Evolutionary conservation across 2,888 invertebrate species (phyloP).

Genomic region (Pristionchus exspectatus): DNA sequence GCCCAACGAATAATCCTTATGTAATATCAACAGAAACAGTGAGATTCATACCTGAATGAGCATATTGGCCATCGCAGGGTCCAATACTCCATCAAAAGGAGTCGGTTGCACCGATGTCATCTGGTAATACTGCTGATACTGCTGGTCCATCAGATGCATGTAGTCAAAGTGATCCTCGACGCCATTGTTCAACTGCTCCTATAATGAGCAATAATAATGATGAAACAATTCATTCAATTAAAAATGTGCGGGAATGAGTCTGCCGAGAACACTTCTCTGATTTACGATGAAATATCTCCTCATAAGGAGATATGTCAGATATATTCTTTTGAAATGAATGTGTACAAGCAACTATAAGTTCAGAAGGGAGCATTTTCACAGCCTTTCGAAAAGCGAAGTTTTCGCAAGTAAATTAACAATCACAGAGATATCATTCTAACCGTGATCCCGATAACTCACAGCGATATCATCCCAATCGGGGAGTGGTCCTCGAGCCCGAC

Average conservation of each 20-base stretch:
- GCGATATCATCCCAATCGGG: constrained; percentile 78
- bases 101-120: constrained; percentile 71
- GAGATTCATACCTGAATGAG: constrained; percentile 60
- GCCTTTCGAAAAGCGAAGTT: too few species aligned
- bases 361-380: not conserved
- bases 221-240: not conserved
- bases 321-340: not conserved
- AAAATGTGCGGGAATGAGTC: not conserved
- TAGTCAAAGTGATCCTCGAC: constrained; percentile 78
- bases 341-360: not conserved
- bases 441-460: constrained; percentile 38
- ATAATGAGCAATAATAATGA: not conserved
- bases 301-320: too few species aligned
- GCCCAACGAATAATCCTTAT: not conserved
- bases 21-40: not conserved
- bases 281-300: too few species aligned
- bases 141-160: constrained; percentile 79
- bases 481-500: constrained; percentile 76
- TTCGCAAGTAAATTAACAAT: too few species aligned
- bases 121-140: constrained; percentile 78
- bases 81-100: constrained; percentile 70
- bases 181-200: constrained; percentile 56
- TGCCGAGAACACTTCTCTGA: not conserved
- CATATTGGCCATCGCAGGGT: constrained; percentile 66
- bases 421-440: not conserved